Evolutionary conservation across 2,797 vertebrate species (phyloP).

Genomic region (Danio aesculapii): DNA sequence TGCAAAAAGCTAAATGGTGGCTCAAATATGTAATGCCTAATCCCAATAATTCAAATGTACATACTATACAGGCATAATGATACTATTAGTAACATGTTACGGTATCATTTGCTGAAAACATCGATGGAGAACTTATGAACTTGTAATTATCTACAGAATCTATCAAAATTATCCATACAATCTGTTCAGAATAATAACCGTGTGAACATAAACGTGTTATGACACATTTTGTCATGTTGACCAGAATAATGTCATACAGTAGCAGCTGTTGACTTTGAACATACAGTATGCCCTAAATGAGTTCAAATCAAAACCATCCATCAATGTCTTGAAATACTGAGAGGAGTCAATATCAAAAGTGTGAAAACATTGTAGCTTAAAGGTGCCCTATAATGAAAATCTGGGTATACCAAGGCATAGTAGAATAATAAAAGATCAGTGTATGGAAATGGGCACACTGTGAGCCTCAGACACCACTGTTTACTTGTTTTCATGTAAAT

Average conservation of each 20-base stretch:
- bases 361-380: slow-evolving; percentile 4
- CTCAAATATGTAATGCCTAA: not conserved
- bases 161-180: slow-evolving; percentile 1
- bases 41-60: not conserved
- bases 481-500: too few species aligned
- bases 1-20: not conserved
- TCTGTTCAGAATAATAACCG: not conserved
- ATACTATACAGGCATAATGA: not conserved
- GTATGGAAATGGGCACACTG: too few species aligned
- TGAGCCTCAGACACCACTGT: too few species aligned
- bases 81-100: not conserved
- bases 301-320: slow-evolving; percentile 31
- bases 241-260: not conserved
- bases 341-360: slow-evolving; percentile 15
- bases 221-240: not conserved
- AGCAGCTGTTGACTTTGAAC: slow-evolving; percentile 44
- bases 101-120: not conserved
- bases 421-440: too few species aligned
- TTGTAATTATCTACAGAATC: not conserved
- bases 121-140: not conserved
- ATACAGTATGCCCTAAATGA: not conserved
- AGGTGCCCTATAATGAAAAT: too few species aligned
- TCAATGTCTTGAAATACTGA: slow-evolving; percentile 36
- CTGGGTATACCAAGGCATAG: too few species aligned
- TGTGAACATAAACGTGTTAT: not conserved